Evolutionary conservation across 1,140 invertebrate genomes (phyloP).

Genomic region (Musca vetustissima): DNA sequence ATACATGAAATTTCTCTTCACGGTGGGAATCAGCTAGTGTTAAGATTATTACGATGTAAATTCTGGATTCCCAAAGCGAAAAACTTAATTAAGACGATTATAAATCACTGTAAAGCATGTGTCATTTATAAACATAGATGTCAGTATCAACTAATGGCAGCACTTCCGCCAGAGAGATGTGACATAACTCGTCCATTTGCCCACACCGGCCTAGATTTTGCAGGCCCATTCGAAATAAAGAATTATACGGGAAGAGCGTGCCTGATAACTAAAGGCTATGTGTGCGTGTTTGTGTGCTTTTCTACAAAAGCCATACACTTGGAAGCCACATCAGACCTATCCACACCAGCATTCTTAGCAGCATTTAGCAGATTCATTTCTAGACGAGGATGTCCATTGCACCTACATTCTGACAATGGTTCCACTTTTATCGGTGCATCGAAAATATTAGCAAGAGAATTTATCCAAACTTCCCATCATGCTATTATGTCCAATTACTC

Average conservation of each 20-base stretch:
- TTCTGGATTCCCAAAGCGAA: not conserved
- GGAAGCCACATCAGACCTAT: not conserved
- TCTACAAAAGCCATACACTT: constrained; percentile 1
- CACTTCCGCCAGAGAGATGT: not conserved
- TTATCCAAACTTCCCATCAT: not conserved
- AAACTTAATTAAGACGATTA: not conserved
- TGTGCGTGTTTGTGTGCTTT: not conserved
- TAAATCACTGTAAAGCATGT: not conserved
- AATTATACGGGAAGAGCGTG: not conserved
- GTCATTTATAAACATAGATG: not conserved
- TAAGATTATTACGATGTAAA: not conserved
- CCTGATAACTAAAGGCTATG: not conserved
- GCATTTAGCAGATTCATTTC: not conserved
- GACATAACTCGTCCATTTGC: not conserved
- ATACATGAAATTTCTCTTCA: not conserved
- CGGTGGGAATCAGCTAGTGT: not conserved
- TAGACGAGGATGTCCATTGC: not conserved
- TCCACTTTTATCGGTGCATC: not conserved
- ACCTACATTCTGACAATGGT: not conserved
- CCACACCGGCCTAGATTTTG: not conserved
- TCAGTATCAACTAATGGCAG: not conserved
- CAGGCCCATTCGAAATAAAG: not conserved
- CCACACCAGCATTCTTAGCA: not conserved
- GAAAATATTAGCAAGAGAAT: not conserved
- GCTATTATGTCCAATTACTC: not conserved